Evolutionary conservation across 2,888 invertebrate genomes (phyloP).

Genomic region (Stictocephala bisonia): DNA sequence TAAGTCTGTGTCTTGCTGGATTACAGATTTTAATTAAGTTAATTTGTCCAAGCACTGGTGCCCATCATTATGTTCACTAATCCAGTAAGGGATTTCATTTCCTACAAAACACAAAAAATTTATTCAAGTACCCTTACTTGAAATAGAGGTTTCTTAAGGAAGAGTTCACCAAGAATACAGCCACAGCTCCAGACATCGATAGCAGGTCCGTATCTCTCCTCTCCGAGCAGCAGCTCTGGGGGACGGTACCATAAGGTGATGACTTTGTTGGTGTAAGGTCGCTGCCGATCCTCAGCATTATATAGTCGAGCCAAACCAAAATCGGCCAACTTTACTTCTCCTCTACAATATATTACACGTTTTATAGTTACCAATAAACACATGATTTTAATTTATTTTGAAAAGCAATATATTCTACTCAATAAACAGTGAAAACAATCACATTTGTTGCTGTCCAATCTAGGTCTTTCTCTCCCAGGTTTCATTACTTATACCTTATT

Average conservation of each 20-base stretch:
- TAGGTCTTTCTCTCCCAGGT: no score
- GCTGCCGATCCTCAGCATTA: conserved; percentile 92
- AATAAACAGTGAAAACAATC: not conserved
- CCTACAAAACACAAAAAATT: no score
- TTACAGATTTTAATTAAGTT: no score
- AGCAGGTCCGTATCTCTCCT: conserved; percentile 96
- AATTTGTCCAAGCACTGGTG: no score
- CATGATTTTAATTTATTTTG: not conserved
- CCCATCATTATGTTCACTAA: no score
- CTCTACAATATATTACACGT: conserved; percentile 77
- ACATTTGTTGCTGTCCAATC: not conserved
- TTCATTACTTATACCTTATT: no score
- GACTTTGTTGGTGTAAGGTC: conserved; percentile 98
- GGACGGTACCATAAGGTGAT: conserved; percentile 99
- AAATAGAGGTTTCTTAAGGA: conserved; percentile 94
- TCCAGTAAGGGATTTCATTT: no score
- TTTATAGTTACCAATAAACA: no score
- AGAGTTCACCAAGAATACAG: conserved; percentile 98
- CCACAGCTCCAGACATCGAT: conserved; percentile 99
- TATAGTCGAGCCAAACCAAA: conserved; percentile 97
- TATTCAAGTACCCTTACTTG: conserved; percentile 81
- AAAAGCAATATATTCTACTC: not conserved
- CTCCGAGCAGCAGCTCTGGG: conserved; percentile 95
- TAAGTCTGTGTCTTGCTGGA: no score
- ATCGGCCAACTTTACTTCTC: conserved; percentile 99